phyloP scores from a whole-genome alignment of 2,888 invertebrate genomes.

The Andricus quercusramuli region DNA sequence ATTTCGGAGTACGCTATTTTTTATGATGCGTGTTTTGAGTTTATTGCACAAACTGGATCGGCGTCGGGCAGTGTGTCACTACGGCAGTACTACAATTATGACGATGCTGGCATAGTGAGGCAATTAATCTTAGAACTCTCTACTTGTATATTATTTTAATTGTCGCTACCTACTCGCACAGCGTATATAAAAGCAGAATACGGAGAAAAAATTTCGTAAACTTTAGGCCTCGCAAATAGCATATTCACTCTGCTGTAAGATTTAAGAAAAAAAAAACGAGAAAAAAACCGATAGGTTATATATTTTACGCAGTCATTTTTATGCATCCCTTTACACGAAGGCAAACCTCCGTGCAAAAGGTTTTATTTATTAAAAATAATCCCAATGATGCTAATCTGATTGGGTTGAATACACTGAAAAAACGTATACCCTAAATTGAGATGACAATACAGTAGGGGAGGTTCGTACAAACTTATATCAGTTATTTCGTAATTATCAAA shows the following conservation, averaged over 20 bases:
- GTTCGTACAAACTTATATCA: neutral
- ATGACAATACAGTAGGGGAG: neutral
- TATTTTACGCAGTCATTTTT: neutral
- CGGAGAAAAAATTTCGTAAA: neutral
- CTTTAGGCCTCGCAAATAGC: neutral
- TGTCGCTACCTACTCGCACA: constrained; percentile 15
- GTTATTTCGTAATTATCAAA: neutral
- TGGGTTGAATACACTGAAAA: neutral
- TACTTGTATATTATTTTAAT: neutral
- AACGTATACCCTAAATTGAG: neutral
- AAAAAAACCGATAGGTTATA: neutral
- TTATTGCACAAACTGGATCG: constrained; percentile 72
- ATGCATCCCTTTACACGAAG: neutral
- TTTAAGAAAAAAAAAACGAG: neutral
- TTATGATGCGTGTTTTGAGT: constrained; percentile 46
- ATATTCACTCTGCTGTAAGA: neutral
- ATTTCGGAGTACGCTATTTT: constrained; percentile 14
- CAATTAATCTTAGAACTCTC: constrained; percentile 73
- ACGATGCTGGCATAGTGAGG: constrained; percentile 76
- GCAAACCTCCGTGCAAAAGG: neutral
- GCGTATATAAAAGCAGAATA: constrained; percentile 13
- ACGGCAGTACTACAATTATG: constrained; percentile 72
- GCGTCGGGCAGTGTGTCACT: constrained; percentile 75
- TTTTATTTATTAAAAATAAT: too few species aligned
- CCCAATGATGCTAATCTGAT: too few species aligned